Conservation (phyloP, 2,797 vertebrate species). For the Hafferia zeledoni region DNA sequence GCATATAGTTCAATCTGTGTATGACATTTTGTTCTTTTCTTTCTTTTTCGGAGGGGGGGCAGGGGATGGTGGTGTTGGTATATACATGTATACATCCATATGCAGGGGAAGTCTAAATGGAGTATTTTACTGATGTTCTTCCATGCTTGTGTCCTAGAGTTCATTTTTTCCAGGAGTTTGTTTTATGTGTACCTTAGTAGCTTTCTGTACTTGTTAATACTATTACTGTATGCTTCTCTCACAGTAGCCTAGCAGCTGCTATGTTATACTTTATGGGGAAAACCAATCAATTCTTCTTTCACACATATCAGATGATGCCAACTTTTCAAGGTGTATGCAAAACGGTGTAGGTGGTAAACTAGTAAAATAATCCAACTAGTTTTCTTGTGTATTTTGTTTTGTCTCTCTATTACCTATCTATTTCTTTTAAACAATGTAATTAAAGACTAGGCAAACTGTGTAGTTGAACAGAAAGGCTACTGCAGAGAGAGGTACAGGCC, state of each 20-base stretch:
- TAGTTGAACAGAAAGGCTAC: neutral
- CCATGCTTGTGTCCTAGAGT: neutral
- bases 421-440: neutral
- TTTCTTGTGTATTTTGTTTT: neutral
- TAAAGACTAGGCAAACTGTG: neutral
- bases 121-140: neutral
- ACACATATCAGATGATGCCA: neutral
- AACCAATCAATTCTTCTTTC: neutral
- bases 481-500: neutral
- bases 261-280: neutral
- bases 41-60: neutral
- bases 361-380: neutral
- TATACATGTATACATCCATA: too few relatives aligned
- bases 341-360: neutral
- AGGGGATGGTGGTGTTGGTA: neutral
- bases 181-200: neutral
- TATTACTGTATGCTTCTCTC: neutral
- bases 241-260: neutral
- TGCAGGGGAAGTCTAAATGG: neutral
- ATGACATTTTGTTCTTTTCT: neutral
- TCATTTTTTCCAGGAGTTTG: neutral
- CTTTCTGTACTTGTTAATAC: neutral
- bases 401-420: neutral
- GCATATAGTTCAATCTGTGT: neutral
- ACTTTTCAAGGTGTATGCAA: neutral